Base-by-base conservation (phyloP, 1,140 invertebrate species). In the Musca vetustissima region DNA sequence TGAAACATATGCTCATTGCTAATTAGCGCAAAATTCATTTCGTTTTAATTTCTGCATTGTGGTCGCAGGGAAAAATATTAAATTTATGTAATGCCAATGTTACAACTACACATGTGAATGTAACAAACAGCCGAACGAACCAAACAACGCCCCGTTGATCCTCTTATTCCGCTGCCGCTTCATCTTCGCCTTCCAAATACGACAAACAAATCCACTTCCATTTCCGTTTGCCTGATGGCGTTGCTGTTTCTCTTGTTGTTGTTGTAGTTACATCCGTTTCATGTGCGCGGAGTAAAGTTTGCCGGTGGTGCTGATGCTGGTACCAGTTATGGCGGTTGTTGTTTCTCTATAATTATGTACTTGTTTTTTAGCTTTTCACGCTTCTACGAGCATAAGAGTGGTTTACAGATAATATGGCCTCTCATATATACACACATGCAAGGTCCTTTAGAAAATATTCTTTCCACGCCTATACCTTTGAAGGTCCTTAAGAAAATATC, bases 51-150 rank as follows among this genome's bases (percentile, higher is more conserved):
- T 61, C 36, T 61, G 57, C 57, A 61, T 61, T 61, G 57, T 61
- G 57, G 57, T 61, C 57, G 36, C 17, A 61, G 13, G 55, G 25
- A 61, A 36, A 57, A 11, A 61, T 61, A 61, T 61, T 61, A 61
- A 61, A 65, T 65, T 65, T 65, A 65, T 65, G 64, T 48, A 48
- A 65, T 65, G 24, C 48, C 43, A 24, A 65, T 65, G 64, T 65
- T 49, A 25, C n/a, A n/a, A n/a, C n/a, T n/a, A n/a, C 6, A 19
- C 17, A 11, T 65, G 21, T 22, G 24, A 36, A 65, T 50, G 57
- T 61, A 43, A 61, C 57, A 25, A n/a, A n/a, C n/a, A n/a, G n/a
- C n/a, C n/a, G n/a, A n/a, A n/a, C n/a, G n/a, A n/a, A n/a, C n/a
- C n/a, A n/a, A n/a, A n/a, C n/a, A n/a, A n/a, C n/a, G n/a, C n/a